phyloP scores from a whole-genome alignment of 92 coral and sea anemone genomes.

The Hydrozoanthus gracilis region DNA sequence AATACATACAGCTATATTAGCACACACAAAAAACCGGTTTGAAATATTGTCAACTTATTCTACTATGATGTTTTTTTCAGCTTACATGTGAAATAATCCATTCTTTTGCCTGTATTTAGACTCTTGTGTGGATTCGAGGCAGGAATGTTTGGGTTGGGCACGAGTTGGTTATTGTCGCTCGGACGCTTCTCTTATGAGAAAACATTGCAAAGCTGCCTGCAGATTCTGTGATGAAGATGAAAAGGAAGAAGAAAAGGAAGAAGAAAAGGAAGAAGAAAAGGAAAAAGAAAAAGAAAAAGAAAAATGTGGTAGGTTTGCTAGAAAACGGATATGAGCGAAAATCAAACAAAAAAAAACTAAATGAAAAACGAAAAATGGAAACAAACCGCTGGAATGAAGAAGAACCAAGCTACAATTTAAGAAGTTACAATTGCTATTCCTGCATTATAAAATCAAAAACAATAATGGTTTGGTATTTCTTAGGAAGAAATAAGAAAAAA shows the following conservation, averaged over 20 bases:
- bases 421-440: too few relatives aligned
- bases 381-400: neutral
- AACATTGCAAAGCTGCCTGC: constrained; percentile 69
- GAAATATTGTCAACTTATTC: too few relatives aligned
- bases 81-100: neutral
- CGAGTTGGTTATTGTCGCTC: constrained; percentile 63
- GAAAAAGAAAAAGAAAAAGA: neutral
- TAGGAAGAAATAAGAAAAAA: too few relatives aligned
- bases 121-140: constrained; percentile 66
- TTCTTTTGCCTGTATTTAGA: constrained; percentile 40
- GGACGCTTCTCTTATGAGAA: constrained; percentile 46
- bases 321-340: too few relatives aligned
- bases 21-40: neutral
- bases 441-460: too few relatives aligned
- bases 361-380: neutral
- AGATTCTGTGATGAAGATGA: constrained; percentile 51
- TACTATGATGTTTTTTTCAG: neutral
- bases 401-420: too few relatives aligned
- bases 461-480: too few relatives aligned
- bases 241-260: constrained; percentile 16
- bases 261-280: constrained; percentile 59
- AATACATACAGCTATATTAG: neutral
- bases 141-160: constrained; percentile 68
- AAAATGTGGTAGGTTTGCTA: constrained; percentile 6
- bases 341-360: neutral